Conservation (phyloP, 2,888 invertebrate species). For the Dorcus parallelipipedus region DNA sequence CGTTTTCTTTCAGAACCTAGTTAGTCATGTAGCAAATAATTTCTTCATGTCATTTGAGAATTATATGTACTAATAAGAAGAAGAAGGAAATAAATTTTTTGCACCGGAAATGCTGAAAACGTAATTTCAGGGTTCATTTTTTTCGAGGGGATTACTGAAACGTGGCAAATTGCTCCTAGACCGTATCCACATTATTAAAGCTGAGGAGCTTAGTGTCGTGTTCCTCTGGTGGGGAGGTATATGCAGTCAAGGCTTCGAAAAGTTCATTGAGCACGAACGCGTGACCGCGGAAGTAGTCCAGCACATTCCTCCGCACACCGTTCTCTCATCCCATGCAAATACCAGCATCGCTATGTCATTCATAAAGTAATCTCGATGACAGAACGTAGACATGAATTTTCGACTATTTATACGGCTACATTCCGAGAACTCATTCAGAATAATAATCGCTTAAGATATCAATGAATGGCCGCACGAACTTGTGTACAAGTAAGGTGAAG, state of each 20-base stretch:
- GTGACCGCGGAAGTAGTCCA: constrained; percentile 18
- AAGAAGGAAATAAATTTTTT: no score
- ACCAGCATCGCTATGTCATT: constrained; percentile 20
- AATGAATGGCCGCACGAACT: constrained; percentile 10
- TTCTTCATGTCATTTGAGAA: no score
- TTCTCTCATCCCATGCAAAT: constrained; percentile 18
- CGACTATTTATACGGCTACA: constrained; percentile 12
- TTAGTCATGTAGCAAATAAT: no score
- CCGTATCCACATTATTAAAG: no score
- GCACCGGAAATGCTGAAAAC: no score
- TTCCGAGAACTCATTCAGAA: constrained; percentile 10
- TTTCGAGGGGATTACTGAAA: no score
- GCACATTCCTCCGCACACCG: constrained; percentile 8
- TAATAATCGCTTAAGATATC: constrained; percentile 17
- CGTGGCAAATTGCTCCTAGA: no score
- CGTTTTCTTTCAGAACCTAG: no score
- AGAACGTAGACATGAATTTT: constrained; percentile 10
- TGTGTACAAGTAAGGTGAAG: no score
- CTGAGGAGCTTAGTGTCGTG: not conserved
- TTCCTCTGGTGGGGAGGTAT: constrained; percentile 9
- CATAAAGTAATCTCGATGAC: constrained; percentile 15
- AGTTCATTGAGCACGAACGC: constrained; percentile 14
- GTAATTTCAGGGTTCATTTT: no score
- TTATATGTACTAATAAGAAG: no score
- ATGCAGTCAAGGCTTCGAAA: constrained; percentile 13